Evolutionary conservation across 2,888 invertebrate genomes (phyloP), one percentile per base, ranked within the genome.

Genomic region (Tenthredo scrophulariae): DNA sequence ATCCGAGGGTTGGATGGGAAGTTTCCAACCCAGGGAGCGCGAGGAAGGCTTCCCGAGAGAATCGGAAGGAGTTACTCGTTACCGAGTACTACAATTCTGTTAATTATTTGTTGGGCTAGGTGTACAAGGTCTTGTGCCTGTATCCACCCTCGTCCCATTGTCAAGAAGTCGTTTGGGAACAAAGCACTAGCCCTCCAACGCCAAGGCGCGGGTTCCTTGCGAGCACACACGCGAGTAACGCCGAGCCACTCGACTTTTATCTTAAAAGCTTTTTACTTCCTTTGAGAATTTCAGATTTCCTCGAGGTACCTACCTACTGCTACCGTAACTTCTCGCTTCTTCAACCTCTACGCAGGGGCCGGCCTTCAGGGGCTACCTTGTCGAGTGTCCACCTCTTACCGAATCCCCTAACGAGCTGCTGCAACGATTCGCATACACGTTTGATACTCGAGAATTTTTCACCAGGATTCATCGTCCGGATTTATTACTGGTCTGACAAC

Each of bases 251-350:
- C 83, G 2, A 67, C 46, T 83, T 83, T 83, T 67, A 83, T 83
- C 83, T 83, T 83, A 46, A 83, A 83, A 83, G 83, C 83, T 83
- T 83, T 83, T 70, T 46, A 13, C 67, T 83, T 83, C 40, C 83
- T 83, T 62, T 83, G 43, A 58, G 67, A 70, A 67, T 33, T 80
- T 33, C n/a, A 77, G 50, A 46, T 50, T 77, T 54, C 33, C n/a
- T 22, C 26, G 40, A 74, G 40, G 43, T 29, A 40, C 22, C 43
- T 4, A 5, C 43, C 13, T 15, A 46, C 15, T 43, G 22, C 74
- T 43, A 40, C 74, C 26, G 22, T 1, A 18, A 33, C 67, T 67
- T 67, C 67, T 6, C 37, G 18, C 33, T 33, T 72, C 33, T 67
- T 67, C 67, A 67, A 33, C 70, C 70, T 7, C 70, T 70, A 40